phyloP scores from a whole-genome alignment of 2,113 vertebrate genomes.

The Pollachius pollachius region DNA sequence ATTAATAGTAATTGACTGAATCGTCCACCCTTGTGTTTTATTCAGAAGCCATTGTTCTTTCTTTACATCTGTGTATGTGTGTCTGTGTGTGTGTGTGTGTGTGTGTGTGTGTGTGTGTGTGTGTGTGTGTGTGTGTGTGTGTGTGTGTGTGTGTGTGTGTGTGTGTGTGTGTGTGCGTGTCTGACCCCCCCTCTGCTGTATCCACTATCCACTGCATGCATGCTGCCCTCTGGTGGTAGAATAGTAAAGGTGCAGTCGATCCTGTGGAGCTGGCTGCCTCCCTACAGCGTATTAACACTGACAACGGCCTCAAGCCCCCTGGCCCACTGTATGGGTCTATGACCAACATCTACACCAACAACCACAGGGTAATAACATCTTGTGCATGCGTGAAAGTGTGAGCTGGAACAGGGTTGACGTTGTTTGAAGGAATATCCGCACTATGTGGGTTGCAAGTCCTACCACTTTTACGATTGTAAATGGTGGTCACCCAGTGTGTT shows the following conservation, averaged over 20 bases:
- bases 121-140: constrained; percentile 16
- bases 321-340: constrained; percentile 76
- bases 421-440: no score
- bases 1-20: not conserved
- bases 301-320: constrained; percentile 71
- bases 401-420: no score
- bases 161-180: constrained; percentile 6
- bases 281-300: constrained; percentile 65
- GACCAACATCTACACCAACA: constrained; percentile 73
- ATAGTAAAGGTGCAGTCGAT: constrained; percentile 74
- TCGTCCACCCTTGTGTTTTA: not conserved
- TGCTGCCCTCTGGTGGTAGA: constrained; percentile 74
- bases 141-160: not conserved
- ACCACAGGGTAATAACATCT: constrained; percentile 75
- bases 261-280: constrained; percentile 77
- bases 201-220: constrained; percentile 52
- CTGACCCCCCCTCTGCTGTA: constrained; percentile 20
- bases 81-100: not conserved
- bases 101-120: constrained; percentile 29
- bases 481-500: no score
- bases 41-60: not conserved
- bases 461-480: no score
- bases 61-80: not conserved
- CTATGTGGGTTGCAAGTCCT: no score
- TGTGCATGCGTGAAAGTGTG: constrained; percentile 17